phyloP scores from a whole-genome alignment of 2,888 invertebrate genomes.

The Diaphora mendica region DNA sequence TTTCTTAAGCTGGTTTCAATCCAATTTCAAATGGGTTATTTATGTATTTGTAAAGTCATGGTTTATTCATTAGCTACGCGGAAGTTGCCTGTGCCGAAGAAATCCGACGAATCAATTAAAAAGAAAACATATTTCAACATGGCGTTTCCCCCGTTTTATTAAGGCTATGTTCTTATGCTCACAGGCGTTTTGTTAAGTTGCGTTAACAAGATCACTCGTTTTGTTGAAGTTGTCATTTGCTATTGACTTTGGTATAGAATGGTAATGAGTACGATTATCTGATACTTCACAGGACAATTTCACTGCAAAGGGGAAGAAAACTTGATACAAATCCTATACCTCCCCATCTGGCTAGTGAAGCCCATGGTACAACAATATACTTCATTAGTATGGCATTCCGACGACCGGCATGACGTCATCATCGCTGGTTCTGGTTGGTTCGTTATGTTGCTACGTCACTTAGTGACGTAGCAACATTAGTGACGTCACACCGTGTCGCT shows the following conservation, averaged over 20 bases:
- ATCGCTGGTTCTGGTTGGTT: too few relatives aligned
- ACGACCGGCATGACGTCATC: too few relatives aligned
- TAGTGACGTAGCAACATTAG: too few relatives aligned
- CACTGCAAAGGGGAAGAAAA: too few relatives aligned
- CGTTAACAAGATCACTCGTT: background rate
- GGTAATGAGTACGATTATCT: too few relatives aligned
- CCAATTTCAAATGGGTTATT: background rate
- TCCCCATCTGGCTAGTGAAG: too few relatives aligned
- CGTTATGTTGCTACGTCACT: too few relatives aligned
- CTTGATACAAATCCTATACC: too few relatives aligned
- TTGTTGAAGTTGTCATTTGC: background rate
- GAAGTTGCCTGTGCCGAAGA: background rate
- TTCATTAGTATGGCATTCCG: too few relatives aligned
- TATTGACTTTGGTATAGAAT: background rate
- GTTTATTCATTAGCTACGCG: background rate
- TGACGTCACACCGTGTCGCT: too few relatives aligned
- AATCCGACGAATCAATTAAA: background rate
- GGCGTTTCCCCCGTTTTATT: background rate
- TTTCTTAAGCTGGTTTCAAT: background rate
- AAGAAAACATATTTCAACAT: background rate
- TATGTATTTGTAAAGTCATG: constrained; percentile 2
- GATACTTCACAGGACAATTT: too few relatives aligned
- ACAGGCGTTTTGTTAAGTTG: background rate
- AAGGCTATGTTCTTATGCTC: background rate
- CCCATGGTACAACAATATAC: too few relatives aligned